These are phyloP conservation scores for Nymphalis io DNA, from an alignment of 1,140 invertebrate genomes.

Conservation along the genomic window DNA sequence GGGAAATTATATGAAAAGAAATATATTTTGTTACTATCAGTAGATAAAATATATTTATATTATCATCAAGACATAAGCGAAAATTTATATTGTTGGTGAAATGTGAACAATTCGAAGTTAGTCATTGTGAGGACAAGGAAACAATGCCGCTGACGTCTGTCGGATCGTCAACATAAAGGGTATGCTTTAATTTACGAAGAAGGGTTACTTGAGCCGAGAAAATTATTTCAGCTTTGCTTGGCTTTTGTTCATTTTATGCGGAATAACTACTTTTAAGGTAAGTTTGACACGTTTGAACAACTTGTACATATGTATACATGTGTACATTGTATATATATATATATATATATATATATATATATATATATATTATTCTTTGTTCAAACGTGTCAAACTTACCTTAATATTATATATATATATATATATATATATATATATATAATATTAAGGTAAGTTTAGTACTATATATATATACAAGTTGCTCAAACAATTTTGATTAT, in stretches of 20 bases:
- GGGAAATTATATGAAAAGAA: too few species aligned
- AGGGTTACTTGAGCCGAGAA: slow-evolving; percentile 47
- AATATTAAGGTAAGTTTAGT: too few species aligned
- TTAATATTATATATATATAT: too few species aligned
- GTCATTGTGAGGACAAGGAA: slow-evolving; percentile 34
- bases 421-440: too few species aligned
- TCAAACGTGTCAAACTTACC: too few species aligned
- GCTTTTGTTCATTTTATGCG: slow-evolving; percentile 39
- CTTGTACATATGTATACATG: background rate
- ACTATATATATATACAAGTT: too few species aligned
- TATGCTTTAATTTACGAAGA: slow-evolving; percentile 49
- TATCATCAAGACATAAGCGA: background rate
- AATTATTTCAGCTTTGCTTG: slow-evolving; percentile 42
- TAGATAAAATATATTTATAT: background rate
- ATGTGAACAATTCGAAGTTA: slow-evolving; percentile 35
- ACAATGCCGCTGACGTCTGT: slow-evolving; percentile 22
- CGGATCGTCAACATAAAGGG: slow-evolving; percentile 46
- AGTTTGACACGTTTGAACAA: slow-evolving; percentile 28
- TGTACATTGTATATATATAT: background rate
- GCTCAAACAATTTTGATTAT: too few species aligned
- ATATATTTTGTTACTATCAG: too few species aligned
- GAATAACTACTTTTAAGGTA: slow-evolving; percentile 14
- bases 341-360: too few species aligned
- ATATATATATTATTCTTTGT: too few species aligned
- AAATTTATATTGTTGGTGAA: background rate